Evolutionary conservation across 2,113 vertebrate genomes (phyloP), one percentile per base, ranked within the genome.

Genomic region (Cyprinodon brontotheroides): DNA sequence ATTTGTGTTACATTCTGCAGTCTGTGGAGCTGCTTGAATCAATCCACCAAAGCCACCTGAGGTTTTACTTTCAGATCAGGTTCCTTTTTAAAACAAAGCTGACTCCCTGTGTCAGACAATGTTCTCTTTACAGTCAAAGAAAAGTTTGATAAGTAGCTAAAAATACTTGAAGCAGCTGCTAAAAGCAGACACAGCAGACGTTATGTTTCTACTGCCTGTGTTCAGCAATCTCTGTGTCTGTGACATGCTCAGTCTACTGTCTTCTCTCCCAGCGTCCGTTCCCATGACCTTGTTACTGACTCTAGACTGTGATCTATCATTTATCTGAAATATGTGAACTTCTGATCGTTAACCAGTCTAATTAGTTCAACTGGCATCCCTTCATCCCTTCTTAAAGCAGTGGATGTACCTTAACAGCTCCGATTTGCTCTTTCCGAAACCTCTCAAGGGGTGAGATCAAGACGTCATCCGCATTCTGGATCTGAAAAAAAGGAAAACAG

Each of bases 371-470:
- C 15, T 5, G 3, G 14, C 13, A 36, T 22, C 53, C 14, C 5
- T 40, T 68, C 6, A 48, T 29, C 3, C 29, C 15, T 40, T 50
- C 13, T 36, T 9, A n/a, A 14, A 47, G 4, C 14, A 40, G 29
- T 1, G 72, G 48, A 50, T 75, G 92, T 96, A 99, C 98, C 95
- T 99, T 99, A 59, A 97, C 98, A 62, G 97, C 98, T 64, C 96
- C 97, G 20, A 99, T 99, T 92, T 99, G 98, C 77, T 99, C 97
- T 93, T 98, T 99, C 37, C 98, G 96, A 90, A 99, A 99, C 87
- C 96, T 98, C 91, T 99, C 98, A 70, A 99, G 95, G 0, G 98
- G 98, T 4, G 96, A 96, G 92, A 99, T 99, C 93, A 99, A 89
- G 74, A 99, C 97, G 63, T 99, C 97, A 78, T 99, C 97, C 13